Evolutionary conservation across 1,140 invertebrate genomes (phyloP), one percentile per base, ranked within the genome.

Genomic region (Metopolophium dirhodum): DNA sequence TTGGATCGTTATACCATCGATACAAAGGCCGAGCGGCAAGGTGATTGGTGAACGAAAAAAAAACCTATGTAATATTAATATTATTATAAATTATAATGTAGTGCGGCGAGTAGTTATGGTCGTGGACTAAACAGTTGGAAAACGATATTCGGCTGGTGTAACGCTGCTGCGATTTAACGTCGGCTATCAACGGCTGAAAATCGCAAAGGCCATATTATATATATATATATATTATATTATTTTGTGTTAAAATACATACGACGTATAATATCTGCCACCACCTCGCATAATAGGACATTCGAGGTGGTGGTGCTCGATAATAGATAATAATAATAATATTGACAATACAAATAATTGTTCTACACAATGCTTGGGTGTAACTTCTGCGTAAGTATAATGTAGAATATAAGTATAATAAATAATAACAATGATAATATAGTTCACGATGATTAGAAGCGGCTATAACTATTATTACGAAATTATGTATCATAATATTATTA

Each of bases 381-480:
- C 11, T 77, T 0, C 61, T n/a, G 14, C 6, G 61, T 18, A 77
- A 77, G 14, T n/a, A n/a, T 18, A 77, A 54, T 7, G 20, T 77
- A 77, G 30, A 77, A 35, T 77, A 77, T 68, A 68, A 68, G 61
- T 68, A 68, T n/a, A 68, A 68, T 68, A n/a, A 68, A 68, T 68
- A 77, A 77, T 77, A 77, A n/a, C 14, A n/a, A 77, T 1, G 8
- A 47, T 77, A 77, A 77, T 77, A 35, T 30, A 77, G n/a, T 77
- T 18, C 14, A n/a, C n/a, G 30, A n/a, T 77, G 61, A 77, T 77
- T 77, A 68, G 61, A 0, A 68, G 30, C 14, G 61, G 14, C 11
- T 8, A 49, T 49, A 68, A n/a, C 11, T 14, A 77, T 30, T 77
- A n/a, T 77, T n/a, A 77, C 30, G 2, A 77, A 77, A n/a, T 77